Conservation (phyloP, 2,113 vertebrate species). For the Hippocampus abdominalis region DNA sequence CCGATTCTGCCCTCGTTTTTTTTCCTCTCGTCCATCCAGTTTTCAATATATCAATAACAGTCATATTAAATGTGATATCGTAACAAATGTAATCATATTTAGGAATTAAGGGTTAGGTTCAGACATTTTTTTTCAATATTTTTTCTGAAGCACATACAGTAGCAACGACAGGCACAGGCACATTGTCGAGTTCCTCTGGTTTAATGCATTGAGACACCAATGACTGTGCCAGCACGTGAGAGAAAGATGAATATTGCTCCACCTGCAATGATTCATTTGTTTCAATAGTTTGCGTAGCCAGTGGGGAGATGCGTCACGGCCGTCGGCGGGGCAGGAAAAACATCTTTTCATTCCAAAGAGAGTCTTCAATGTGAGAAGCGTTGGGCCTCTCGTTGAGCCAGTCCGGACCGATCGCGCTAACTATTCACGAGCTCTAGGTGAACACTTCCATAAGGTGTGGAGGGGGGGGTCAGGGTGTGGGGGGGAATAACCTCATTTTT, state of each 20-base stretch:
- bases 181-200: no score
- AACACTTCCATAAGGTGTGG: background rate
- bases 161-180: background rate
- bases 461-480: no score
- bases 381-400: background rate
- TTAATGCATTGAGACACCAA: background rate
- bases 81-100: no score
- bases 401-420: background rate
- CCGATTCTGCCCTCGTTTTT: no score
- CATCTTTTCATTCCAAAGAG: background rate
- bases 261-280: background rate
- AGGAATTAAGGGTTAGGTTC: no score
- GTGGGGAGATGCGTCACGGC: background rate
- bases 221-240: conserved; percentile 5
- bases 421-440: conserved; percentile 8
- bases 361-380: background rate
- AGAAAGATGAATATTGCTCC: background rate
- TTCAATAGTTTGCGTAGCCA: background rate
- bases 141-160: background rate
- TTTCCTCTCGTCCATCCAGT: no score
- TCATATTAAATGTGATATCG: no score
- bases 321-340: background rate
- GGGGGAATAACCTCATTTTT: conserved; percentile 9
- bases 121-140: background rate
- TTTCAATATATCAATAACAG: no score